These are phyloP conservation scores for Pteromalus puparum DNA, from an alignment of 1,140 invertebrate genomes.

Conservation along the genomic window DNA sequence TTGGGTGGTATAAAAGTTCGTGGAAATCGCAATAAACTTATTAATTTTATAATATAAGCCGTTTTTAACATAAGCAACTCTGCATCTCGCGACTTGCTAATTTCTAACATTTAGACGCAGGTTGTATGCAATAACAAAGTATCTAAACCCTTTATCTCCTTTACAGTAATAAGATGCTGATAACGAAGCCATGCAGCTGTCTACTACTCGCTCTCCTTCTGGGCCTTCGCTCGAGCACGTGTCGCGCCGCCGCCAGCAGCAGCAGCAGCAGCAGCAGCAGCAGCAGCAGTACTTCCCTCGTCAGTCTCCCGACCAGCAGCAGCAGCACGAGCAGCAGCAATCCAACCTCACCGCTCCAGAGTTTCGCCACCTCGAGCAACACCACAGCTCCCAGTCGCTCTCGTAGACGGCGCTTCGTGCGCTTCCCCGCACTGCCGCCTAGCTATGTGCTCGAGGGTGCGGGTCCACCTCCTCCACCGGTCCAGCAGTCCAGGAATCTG, in stretches of 20 bases:
- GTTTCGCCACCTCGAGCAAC: neutral
- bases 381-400: neutral
- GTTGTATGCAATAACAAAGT: neutral
- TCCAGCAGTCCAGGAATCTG: constrained; percentile 57
- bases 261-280: neutral
- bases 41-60: too few relatives aligned
- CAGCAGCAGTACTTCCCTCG: constrained; percentile 6
- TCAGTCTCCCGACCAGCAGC: neutral
- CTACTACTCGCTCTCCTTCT: constrained; percentile 65
- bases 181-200: constrained; percentile 65
- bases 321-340: neutral
- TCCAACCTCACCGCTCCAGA: neutral
- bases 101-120: too few relatives aligned
- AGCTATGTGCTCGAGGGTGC: constrained; percentile 61
- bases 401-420: constrained; percentile 64
- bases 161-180: constrained; percentile 63
- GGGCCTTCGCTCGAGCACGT: constrained; percentile 54
- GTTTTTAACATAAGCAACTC: too few relatives aligned
- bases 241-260: constrained; percentile 50
- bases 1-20: too few relatives aligned
- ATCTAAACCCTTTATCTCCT: neutral
- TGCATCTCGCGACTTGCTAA: too few relatives aligned
- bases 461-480: constrained; percentile 32
- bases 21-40: too few relatives aligned
- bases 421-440: constrained; percentile 58